Base-by-base conservation (phyloP, 2,113 vertebrate species). In the Lepidothrix coronata region DNA sequence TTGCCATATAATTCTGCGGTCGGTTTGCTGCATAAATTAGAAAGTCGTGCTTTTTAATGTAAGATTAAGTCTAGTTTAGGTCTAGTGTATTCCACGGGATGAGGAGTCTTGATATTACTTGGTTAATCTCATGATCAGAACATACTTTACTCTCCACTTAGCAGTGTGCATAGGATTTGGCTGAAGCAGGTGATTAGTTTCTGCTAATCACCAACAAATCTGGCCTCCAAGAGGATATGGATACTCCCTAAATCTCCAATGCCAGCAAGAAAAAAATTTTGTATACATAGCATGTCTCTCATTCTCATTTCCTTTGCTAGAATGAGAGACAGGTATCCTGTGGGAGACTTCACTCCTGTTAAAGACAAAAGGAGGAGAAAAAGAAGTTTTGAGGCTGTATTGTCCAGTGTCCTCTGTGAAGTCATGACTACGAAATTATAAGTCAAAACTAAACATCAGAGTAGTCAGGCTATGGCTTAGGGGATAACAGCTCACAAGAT, bases 351-450 rank as follows among this genome's bases (percentile, higher is more conserved):
- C 16, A 51, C 11, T 51, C 13, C 16, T 44, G 6, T 13, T 37
- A 37, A 33, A 62, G 20, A 71, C 12, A 72, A 86, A 63, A 62
- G 18, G 33, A 73, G n/a, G 19, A n/a, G 11, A 89, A 94, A 91
- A 74, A 21, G 19, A 74, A 51, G 49, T 55, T 85, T 92, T 76
- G 51, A 79, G 33, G 20, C 43, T 66, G 4, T 63, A 28, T 63
- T 37, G 25, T 65, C 30, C 24, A 17, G 11, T 59, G 39, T 66
- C 48, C 5, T 62, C 46, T 49, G 6, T 43, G 44, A 80, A 78
- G 27, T 12, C 27, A 48, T 0, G 1, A 37, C 12, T n/a, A 62
- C 10, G 0, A 3, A 70, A 5, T 49, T 81, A 31, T 5, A 6
- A 81, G 10, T 37, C 35, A 79, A 20, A 55, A 54, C 4, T 52